A percentile compares a stretch with the other conserved stretches of the same genome.
Evolutionary conservation across 30 jellyfish, hydroid and myxozoan species (phyloP).

Genomic region (Morbakka virulenta): DNA sequence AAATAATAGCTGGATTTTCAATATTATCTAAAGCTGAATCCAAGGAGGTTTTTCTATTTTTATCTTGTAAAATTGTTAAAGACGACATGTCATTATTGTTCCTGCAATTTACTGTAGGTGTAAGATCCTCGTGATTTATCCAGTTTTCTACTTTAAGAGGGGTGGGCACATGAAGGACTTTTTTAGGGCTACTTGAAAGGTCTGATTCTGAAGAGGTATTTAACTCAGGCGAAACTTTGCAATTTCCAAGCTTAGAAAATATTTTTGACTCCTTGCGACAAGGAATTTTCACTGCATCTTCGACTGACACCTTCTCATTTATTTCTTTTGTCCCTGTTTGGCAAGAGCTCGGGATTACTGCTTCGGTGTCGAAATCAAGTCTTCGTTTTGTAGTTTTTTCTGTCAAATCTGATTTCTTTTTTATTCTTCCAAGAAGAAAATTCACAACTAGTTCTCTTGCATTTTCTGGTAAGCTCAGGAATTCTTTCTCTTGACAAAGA

Average conservation of each 20-base stretch:
- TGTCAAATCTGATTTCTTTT: neutral
- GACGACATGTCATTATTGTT: too few species aligned
- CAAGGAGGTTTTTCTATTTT: neutral
- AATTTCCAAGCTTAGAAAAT: neutral
- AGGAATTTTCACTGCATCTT: neutral
- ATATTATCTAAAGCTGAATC: neutral
- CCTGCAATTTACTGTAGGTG: neutral
- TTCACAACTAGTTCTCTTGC: constrained; percentile 49
- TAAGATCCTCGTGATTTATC: neutral
- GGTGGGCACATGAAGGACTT: neutral
- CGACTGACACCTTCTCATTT: neutral
- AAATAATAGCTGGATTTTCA: too few species aligned
- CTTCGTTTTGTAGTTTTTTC: neutral
- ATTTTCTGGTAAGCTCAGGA: constrained; percentile 50
- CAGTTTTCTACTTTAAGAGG: neutral
- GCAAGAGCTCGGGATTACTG: neutral
- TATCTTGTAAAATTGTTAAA: neutral
- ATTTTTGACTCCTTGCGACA: neutral
- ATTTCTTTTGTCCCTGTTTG: too few species aligned
- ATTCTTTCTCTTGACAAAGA: neutral
- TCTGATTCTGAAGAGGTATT: neutral
- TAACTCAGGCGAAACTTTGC: neutral
- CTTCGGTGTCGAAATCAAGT: neutral
- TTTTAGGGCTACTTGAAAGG: neutral
- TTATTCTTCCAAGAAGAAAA: constrained; percentile 19